Base-by-base conservation (phyloP, 2,113 vertebrate genomes). In the Siniperca chuatsi region DNA sequence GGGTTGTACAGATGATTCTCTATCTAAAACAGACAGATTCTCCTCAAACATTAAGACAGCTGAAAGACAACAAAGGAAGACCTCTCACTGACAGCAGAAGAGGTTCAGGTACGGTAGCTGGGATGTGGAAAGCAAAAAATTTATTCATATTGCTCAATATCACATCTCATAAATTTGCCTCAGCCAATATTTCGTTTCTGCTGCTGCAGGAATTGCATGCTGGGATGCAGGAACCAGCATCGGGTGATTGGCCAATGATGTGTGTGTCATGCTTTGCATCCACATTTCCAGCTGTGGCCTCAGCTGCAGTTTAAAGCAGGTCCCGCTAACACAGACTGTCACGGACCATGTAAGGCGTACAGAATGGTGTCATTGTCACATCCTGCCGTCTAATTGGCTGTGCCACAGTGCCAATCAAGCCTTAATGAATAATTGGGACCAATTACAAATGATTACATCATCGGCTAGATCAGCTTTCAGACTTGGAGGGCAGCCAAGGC, bases 381-480 rank as follows among this genome's bases (percentile, higher is more conserved):
- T 66, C 54, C 87, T 37, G 67, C 4, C 29, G 11, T 82, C 65
- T 87, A 50, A 94, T 80, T 92, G 92, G 94, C 76, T 64, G 74
- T 0, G 40, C 78, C 81, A 46, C 33, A 3, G 1, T 42, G 78
- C 74, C 90, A 90, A 78, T 90, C 81, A 86, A 77, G 67, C 55
- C 15, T 16, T 83, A 87, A 86, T 82, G 54, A 80, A 85, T 74
- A 80, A 90, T 67, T 71, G 40, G 70, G 66, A 65, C 89, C 90
- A 91, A 89, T 92, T 88, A 89, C 48, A 92, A 78, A 88, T 13
- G 75, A 94, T 94, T 61, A 93, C 93, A 93, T 94, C 93, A 95
- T 90, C 4, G 23, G 35, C 44, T 77, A 35, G 81, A 82, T 82
- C 13, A 15, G 61, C 44, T 77, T 54, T 55, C 73, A 73, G 81